Base-by-base conservation (phyloP, 64 coral and sea anemone genomes). In the Cladopsammia gracilis region DNA sequence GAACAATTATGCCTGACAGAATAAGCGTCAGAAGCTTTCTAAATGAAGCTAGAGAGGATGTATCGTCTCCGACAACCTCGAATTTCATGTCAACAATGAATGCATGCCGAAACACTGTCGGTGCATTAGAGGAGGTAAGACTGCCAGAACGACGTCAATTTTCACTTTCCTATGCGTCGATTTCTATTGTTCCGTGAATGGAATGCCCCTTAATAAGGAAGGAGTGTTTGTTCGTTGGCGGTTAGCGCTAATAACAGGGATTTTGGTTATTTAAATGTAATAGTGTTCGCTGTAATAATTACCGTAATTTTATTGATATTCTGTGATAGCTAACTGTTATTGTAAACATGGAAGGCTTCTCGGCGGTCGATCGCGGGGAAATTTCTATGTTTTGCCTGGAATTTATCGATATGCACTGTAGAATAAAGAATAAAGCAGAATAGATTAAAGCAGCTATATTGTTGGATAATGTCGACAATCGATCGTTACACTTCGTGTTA, bases 1-100 rank as follows among this genome's bases (percentile, higher is more conserved):
- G 0, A 91, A 43, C 67, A 78, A 83, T 62, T 62, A 97, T 97
- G 95, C 95, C 95, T 4, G 95, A 97, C 82, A 97, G 83, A 94
- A 97, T 97, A 90, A 89, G 87, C 60, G 90, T 92, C 20, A 87
- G 82, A 12, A 93, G 79, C 43, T 97, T 97, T 52, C 83, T 97
- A n/a, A 64, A 67, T 7, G 95, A 94, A 78, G 90, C 95, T 14
- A 72, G 81, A n/a, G 92, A 97, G 25, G 95, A 97, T 83, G 78
- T 97, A 18, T 94, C 91, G 16, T 97, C 95, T 3, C 95, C 95
- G 19, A 97, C 95, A 61, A 97, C 95, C 6, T 97, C 95, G 58
- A 97, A 97, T 88, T 97, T 97, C 57, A 60, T 94, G 67, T 57
- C 95, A 50, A 89, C 92, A 70, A 97, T 97, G 95, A 94, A 82